phyloP scores from a whole-genome alignment of 2,888 invertebrate species.

The Dermolepida albohirtum region DNA sequence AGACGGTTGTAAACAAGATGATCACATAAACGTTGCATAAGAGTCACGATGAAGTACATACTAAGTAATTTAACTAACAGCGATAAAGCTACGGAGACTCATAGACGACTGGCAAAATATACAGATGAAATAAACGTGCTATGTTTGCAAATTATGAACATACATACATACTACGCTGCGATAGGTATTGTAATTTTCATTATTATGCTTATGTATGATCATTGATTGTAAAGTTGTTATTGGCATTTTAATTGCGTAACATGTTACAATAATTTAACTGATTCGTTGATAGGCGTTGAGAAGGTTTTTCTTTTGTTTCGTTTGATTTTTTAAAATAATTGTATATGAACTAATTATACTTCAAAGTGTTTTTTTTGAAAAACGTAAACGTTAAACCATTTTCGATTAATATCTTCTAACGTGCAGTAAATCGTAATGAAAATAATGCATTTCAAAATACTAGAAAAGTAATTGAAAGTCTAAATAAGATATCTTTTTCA shows the following conservation, averaged over 20 bases:
- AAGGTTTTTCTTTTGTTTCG: background rate
- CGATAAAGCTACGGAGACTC: slow-evolving; percentile 11
- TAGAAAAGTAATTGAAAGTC: too few species aligned
- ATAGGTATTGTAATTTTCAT: slow-evolving; percentile 20
- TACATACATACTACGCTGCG: background rate
- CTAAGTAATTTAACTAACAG: too few species aligned
- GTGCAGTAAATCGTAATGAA: too few species aligned
- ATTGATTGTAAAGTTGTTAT: slow-evolving; percentile 23
- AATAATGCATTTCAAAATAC: too few species aligned
- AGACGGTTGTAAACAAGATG: slow-evolving; percentile 34
- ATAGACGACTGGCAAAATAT: slow-evolving; percentile 10
- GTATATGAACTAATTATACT: too few species aligned
- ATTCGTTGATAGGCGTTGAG: slow-evolving; percentile 13
- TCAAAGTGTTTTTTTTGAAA: too few species aligned
- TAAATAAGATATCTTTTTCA: too few species aligned
- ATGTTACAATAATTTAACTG: slow-evolving; percentile 5
- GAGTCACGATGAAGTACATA: slow-evolving; percentile 23
- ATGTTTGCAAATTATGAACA: background rate
- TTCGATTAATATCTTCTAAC: too few species aligned
- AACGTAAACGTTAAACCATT: too few species aligned
- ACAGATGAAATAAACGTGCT: slow-evolving; percentile 28
- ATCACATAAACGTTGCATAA: slow-evolving; percentile 24
- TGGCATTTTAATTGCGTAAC: slow-evolving; percentile 29
- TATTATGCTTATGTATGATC: slow-evolving; percentile 13
- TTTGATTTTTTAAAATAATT: too few species aligned